These are phyloP conservation scores for Acromyrmex charruanus DNA, from an alignment of 1,140 invertebrate genomes.

Conservation along the genomic window DNA sequence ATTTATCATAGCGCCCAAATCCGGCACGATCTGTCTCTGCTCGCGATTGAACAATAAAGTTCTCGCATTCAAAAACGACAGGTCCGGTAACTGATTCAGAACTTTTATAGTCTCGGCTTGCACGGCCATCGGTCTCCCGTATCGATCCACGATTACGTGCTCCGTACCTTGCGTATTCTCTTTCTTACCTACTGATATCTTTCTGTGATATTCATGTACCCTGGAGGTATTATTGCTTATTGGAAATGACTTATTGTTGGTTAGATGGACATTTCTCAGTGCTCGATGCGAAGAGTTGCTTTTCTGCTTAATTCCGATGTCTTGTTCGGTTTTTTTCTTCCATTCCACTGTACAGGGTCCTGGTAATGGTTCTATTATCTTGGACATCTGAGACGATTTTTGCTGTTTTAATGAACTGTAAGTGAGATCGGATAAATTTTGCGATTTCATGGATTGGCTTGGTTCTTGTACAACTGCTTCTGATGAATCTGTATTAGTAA, in stretches of 20 bases:
- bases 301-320: constrained; percentile 56
- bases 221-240: constrained; percentile 65
- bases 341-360: constrained; percentile 80
- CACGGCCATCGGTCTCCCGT: constrained; percentile 81
- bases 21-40: constrained; percentile 83
- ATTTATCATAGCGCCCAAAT: constrained; percentile 85
- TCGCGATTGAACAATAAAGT: constrained; percentile 84
- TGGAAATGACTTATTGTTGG: constrained; percentile 65
- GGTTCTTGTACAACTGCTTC: constrained; percentile 71
- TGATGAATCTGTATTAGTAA: constrained; percentile 63
- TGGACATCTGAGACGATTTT: constrained; percentile 73
- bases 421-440: constrained; percentile 42
- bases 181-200: constrained; percentile 60
- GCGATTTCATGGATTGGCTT: constrained; percentile 57
- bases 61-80: constrained; percentile 84
- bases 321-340: constrained; percentile 75
- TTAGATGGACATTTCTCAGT: constrained; percentile 37
- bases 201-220: constrained; percentile 69
- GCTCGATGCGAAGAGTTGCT: constrained; percentile 31
- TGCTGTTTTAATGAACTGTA: constrained; percentile 60
- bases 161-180: constrained; percentile 74
- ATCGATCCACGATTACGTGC: constrained; percentile 82
- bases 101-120: constrained; percentile 82
- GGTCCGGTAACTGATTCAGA: constrained; percentile 83
- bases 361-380: constrained; percentile 84